phyloP scores from a whole-genome alignment of 2,797 vertebrate species.

The Manis pentadactyla region DNA sequence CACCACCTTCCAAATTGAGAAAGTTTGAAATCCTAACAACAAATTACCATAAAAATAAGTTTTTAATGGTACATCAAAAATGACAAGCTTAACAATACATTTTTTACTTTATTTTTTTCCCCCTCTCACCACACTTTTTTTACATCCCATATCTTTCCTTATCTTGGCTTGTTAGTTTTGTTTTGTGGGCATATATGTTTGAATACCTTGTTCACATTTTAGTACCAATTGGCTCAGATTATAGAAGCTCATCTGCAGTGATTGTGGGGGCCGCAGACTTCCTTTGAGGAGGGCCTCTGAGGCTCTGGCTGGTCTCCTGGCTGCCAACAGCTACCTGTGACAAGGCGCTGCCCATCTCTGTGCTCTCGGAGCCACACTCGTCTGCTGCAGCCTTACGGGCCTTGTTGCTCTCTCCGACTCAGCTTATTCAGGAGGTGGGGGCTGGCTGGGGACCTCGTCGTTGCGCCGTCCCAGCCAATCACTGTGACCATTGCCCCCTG shows the following conservation, averaged over 20 bases:
- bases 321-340: neutral
- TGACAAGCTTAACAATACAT: neutral
- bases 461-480: neutral
- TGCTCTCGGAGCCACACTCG: neutral
- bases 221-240: neutral
- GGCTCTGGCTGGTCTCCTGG: neutral
- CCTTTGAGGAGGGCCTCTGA: neutral
- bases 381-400: neutral
- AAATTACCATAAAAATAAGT: neutral
- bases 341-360: neutral
- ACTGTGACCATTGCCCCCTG: neutral
- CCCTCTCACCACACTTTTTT: neutral
- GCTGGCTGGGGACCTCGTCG: neutral
- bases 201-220: neutral
- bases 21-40: constrained; percentile 18
- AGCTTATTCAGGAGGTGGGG: rapidly evolving
- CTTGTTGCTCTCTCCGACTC: neutral
- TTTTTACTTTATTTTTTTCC: neutral
- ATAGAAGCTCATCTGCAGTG: neutral
- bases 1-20: neutral
- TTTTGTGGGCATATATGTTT: neutral
- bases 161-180: neutral
- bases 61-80: constrained; percentile 1
- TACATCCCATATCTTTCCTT: neutral
- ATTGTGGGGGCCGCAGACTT: neutral